Evolutionary conservation across 2,888 invertebrate genomes (phyloP).

Genomic region (Campoplex capitator): DNA sequence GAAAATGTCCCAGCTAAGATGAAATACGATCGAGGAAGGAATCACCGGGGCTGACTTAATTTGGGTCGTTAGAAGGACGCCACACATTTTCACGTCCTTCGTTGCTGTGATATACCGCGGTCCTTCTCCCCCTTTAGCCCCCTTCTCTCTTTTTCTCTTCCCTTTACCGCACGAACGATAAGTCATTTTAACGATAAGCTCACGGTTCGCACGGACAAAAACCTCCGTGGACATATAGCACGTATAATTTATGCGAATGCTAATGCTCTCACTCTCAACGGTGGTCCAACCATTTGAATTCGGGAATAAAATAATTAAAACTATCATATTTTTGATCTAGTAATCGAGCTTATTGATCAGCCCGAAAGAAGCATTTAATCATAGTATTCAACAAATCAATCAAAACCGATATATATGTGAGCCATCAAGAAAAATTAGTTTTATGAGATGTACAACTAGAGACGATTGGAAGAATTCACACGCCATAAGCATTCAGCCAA

Average conservation of each 20-base stretch:
- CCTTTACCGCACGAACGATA: conserved; percentile 75
- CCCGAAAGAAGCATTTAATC: neutral
- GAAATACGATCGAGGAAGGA: conserved; percentile 78
- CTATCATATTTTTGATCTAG: neutral
- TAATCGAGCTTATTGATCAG: conserved; percentile 4
- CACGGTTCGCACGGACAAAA: conserved; percentile 64
- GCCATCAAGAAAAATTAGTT: neutral
- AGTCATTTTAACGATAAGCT: conserved; percentile 82
- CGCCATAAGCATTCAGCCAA: neutral
- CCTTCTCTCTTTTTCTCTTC: neutral
- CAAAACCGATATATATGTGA: neutral
- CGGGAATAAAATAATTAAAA: neutral
- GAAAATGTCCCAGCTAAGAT: conserved; percentile 72
- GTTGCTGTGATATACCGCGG: conserved; percentile 46
- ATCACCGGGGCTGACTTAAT: conserved; percentile 76
- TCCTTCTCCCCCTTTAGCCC: conserved; percentile 2
- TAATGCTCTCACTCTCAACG: conserved; percentile 53
- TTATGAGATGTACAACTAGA: neutral
- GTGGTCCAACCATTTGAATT: conserved; percentile 52
- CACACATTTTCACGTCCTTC: conserved; percentile 63
- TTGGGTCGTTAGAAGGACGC: conserved; percentile 75
- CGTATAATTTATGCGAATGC: conserved; percentile 68
- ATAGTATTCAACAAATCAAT: neutral
- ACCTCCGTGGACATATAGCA: conserved; percentile 64
- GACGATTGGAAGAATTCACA: neutral